Base-by-base conservation (phyloP, 2,888 invertebrate genomes). In the Villa cingulata region DNA sequence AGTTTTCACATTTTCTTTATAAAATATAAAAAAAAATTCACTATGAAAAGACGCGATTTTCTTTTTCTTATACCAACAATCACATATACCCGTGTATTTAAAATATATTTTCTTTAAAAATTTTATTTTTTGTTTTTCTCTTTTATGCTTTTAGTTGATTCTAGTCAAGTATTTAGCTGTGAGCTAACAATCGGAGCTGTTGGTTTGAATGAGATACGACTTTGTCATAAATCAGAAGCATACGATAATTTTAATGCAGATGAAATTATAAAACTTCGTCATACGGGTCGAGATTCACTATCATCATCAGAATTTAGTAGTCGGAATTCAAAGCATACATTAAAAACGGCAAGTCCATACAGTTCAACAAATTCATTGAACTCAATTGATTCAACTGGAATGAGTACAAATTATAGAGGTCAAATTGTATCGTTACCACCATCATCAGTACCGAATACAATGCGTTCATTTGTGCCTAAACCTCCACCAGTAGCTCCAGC, bases 361-460 rank as follows among this genome's bases (percentile, higher is more conserved):
- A 70, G 70, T 53, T 70, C 70, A 37, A 68, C 62, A 45, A 70
- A 68, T 46, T 70, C 70, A 9, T 57, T 70, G 4, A 70, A 68
- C 56, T 70, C 70, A 2, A 63, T 66, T 58, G 68, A 69, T 55
- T 70, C 70, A 6, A 62, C 68, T 20, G 70, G 69, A 37, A 62
- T 69, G 59, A 64, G 63, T 51, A 64, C 62, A 18, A 62, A 59
- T 27, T 55, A 50, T 17, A 60, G 66, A 1, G 58, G 61, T 2
- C 59, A 59, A 16, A 59, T 61, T 36, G 57, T 61, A 42, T 58
- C 62, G 4, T 53, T 55, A 17, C 53, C 57, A 2, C 55, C 60
- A 23, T 17, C 37, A 12, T 16, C 41, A 39, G 51, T 52, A 4
- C 32, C 58, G 10, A 36, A 42, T 29, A n/a, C n/a, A n/a, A 7